A percentile compares a stretch with the other conserved stretches of the same genome.
phyloP scores from a whole-genome alignment of 2,113 vertebrate species.

The Hydrolagus affinis region DNA sequence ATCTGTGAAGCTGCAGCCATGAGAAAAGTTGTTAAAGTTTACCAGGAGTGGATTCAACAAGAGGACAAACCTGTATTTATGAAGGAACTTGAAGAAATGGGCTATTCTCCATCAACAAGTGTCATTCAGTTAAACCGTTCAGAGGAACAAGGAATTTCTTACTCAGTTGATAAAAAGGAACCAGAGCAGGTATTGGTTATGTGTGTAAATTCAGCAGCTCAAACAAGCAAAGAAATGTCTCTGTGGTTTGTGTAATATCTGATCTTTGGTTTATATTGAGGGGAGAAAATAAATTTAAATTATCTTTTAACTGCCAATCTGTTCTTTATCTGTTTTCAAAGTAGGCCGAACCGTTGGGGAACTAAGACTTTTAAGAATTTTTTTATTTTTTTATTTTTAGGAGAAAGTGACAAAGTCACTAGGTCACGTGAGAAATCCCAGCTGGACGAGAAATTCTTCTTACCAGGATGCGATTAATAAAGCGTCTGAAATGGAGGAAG shows the following conservation, averaged over 20 bases:
- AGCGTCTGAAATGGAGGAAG: conserved; percentile 57
- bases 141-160: conserved; percentile 54
- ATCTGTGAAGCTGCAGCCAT: conserved; percentile 95
- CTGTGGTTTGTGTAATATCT: not conserved
- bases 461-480: conserved; percentile 62
- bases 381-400: conserved; percentile 47
- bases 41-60: conserved; percentile 96
- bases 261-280: not conserved
- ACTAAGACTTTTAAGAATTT: not conserved
- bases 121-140: conserved; percentile 55
- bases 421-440: conserved; percentile 56
- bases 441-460: conserved; percentile 61
- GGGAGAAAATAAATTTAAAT: not conserved
- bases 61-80: conserved; percentile 95
- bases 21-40: conserved; percentile 92
- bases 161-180: conserved; percentile 43
- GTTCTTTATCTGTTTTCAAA: not conserved
- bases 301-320: not conserved
- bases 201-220: not conserved
- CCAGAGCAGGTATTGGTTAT: conserved; percentile 50
- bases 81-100: conserved; percentile 79
- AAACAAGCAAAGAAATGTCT: not conserved
- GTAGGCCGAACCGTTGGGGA: not conserved
- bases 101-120: conserved; percentile 48
- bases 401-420: conserved; percentile 53